Conservation (phyloP, 2,888 invertebrate genomes). For the Rhamphomyia laevipes region DNA sequence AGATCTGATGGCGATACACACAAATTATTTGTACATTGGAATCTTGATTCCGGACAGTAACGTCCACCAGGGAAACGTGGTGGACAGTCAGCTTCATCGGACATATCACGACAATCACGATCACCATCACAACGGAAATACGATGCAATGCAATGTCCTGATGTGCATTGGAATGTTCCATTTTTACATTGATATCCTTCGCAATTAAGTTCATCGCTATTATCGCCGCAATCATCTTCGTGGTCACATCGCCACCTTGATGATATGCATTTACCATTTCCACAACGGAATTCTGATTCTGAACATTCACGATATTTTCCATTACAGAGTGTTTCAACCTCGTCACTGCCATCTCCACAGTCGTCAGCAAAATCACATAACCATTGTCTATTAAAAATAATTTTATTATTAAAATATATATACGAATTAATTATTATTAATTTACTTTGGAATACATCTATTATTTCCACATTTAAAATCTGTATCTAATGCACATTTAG, state of each 20-base stretch:
- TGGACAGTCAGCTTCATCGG: slow-evolving; percentile 81
- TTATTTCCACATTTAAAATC: slow-evolving; percentile 92
- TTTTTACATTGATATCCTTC: slow-evolving; percentile 76
- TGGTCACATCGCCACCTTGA: slow-evolving; percentile 90
- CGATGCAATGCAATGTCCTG: slow-evolving; percentile 85
- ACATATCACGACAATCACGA: slow-evolving; percentile 77
- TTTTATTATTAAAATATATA: neutral
- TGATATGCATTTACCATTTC: slow-evolving; percentile 82
- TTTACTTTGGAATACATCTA: slow-evolving; percentile 64
- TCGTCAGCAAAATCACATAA: slow-evolving; percentile 94
- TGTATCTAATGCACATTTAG: slow-evolving; percentile 71
- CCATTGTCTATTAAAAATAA: slow-evolving; percentile 52
- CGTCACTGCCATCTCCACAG: slow-evolving; percentile 91
- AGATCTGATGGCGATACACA: slow-evolving; percentile 83
- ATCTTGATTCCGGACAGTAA: slow-evolving; percentile 80
- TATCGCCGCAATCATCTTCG: slow-evolving; percentile 94
- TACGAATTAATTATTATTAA: slow-evolving; percentile 2
- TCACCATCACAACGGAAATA: slow-evolving; percentile 85
- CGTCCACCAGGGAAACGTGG: slow-evolving; percentile 77
- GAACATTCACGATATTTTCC: slow-evolving; percentile 81
- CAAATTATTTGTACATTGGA: slow-evolving; percentile 84
- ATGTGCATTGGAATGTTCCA: slow-evolving; percentile 82
- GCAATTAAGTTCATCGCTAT: slow-evolving; percentile 78
- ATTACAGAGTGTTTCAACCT: slow-evolving; percentile 67
- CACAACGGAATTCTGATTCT: slow-evolving; percentile 82